These are phyloP conservation scores for Drosophila pseudoananassae DNA, from an alignment of 1,140 invertebrate species.

Conservation along the genomic window DNA sequence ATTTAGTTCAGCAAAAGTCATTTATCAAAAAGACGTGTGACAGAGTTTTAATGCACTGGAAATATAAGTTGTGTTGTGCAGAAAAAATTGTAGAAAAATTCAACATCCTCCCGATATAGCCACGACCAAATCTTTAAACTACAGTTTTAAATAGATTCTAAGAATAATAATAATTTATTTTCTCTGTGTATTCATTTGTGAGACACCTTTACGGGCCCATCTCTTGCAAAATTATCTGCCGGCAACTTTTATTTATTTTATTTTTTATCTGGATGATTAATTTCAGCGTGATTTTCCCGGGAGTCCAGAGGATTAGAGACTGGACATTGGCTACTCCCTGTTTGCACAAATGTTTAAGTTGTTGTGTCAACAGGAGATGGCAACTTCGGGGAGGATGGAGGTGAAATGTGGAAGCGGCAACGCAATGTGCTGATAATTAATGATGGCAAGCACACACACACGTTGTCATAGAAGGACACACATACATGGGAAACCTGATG, in stretches of 20 bases:
- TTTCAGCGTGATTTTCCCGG: slow-evolving; percentile 44
- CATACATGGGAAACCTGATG: slow-evolving; percentile 38
- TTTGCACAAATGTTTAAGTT: slow-evolving; percentile 76
- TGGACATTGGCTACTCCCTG: slow-evolving; percentile 59
- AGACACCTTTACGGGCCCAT: slow-evolving; percentile 26
- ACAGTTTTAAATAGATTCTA: no score
- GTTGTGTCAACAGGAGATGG: slow-evolving; percentile 68
- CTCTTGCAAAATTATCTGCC: slow-evolving; percentile 36
- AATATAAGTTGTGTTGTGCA: neutral
- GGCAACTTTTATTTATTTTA: slow-evolving; percentile 12
- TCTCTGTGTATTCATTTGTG: slow-evolving; percentile 1
- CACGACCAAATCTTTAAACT: no score
- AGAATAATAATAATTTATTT: neutral
- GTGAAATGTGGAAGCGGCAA: slow-evolving; percentile 12
- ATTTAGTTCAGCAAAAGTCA: slow-evolving; percentile 46
- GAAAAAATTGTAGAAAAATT: no score
- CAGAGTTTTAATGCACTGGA: slow-evolving; percentile 19
- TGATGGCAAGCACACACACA: slow-evolving; percentile 48
- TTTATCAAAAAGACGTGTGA: slow-evolving; percentile 41
- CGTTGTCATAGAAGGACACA: neutral
- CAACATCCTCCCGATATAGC: no score
- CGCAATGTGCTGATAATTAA: slow-evolving; percentile 69
- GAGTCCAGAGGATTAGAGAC: slow-evolving; percentile 46
- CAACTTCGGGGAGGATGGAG: neutral
- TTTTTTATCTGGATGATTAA: slow-evolving; percentile 42